Evolutionary conservation across 2,797 vertebrate species (phyloP).

Genomic region (Nyctibius grandis): DNA sequence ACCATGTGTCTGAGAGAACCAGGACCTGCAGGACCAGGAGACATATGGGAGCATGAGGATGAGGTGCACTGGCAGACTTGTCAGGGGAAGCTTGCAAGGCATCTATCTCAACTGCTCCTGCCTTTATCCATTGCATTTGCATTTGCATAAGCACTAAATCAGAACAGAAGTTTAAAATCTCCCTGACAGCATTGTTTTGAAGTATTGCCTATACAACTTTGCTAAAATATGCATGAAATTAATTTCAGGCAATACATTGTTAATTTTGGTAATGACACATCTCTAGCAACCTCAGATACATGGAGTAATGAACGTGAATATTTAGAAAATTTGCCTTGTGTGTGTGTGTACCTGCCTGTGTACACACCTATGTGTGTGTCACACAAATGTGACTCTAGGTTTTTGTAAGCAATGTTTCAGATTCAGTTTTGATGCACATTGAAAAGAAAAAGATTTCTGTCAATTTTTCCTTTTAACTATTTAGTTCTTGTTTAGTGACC

Average conservation of each 20-base stretch:
- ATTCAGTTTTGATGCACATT: neutral
- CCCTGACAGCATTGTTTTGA: neutral
- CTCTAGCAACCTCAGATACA: neutral
- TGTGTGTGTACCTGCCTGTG: neutral
- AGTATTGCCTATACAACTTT: neutral
- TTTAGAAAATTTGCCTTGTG: neutral
- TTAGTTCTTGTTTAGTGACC: neutral
- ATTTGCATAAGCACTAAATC: neutral
- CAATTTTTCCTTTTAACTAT: neutral
- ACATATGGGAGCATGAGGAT: neutral
- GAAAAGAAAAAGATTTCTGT: neutral
- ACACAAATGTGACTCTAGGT: neutral
- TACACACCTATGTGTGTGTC: neutral
- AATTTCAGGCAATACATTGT: conserved; percentile 7
- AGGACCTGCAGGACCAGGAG: neutral
- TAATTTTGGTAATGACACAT: neutral
- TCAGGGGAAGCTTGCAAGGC: neutral
- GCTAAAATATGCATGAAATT: conserved; percentile 16
- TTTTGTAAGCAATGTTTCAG: neutral
- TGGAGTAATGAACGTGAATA: neutral
- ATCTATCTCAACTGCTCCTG: neutral
- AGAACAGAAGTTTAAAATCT: neutral
- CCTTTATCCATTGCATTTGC: neutral
- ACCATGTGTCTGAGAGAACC: fast-evolving
- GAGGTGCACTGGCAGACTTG: neutral